Conservation (phyloP, 1,140 invertebrate genomes). For the Melanaphis sacchari region DNA sequence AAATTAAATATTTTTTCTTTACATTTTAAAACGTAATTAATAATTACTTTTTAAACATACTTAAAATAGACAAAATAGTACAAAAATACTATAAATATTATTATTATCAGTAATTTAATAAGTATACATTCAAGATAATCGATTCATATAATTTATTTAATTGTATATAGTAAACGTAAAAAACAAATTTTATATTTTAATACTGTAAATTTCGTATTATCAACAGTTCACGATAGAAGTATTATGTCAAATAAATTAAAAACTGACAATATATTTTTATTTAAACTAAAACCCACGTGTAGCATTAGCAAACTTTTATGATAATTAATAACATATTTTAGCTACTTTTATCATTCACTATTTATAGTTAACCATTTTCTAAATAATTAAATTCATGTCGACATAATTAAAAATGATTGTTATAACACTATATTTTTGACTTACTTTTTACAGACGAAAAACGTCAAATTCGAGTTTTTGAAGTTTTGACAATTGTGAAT, state of each 20-base stretch:
- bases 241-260: not conserved
- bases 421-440: not conserved
- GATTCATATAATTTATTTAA: too few relatives aligned
- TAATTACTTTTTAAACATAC: not conserved
- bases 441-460: not conserved
- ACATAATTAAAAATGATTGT: not conserved
- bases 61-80: not conserved
- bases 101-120: not conserved
- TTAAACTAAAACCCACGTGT: not conserved
- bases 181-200: too few relatives aligned
- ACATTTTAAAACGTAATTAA: not conserved
- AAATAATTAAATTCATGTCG: not conserved
- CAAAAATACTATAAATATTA: not conserved
- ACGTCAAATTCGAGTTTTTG: not conserved
- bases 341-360: not conserved
- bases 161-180: too few relatives aligned
- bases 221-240: not conserved
- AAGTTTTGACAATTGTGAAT: too few relatives aligned
- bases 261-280: not conserved
- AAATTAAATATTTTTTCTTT: not conserved
- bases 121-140: not conserved
- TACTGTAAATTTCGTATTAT: not conserved
- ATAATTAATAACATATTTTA: not conserved
- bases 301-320: not conserved
- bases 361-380: not conserved